Evolutionary conservation across 2,113 vertebrate genomes (phyloP), one percentile per base, ranked within the genome.

Genomic region (Cyphomyrus discorhynchus): DNA sequence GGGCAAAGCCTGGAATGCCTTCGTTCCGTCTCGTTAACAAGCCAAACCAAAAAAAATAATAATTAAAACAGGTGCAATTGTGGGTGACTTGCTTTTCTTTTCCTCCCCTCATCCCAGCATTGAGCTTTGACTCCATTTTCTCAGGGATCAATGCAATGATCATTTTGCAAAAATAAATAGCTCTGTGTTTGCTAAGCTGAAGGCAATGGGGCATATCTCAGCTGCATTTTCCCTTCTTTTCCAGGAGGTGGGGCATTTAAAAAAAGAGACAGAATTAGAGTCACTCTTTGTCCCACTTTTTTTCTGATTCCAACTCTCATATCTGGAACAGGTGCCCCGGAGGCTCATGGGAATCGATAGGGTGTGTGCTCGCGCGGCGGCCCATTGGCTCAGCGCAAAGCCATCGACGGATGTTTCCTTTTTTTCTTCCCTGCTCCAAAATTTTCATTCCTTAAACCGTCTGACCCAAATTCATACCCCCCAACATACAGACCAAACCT

Each of bases 371-470:
- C 92, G 92, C 45, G 90, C 91, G 92, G 89, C 56, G 91, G 90
- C 91, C 90, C 92, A 86, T 88, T 85, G 91, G 91, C 91, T 91
- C 58, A 88, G 45, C 85, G 89, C 90, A 91, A 91, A 89, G 5
- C 82, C 89, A 94, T 56, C 90, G 89, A 93, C 89, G 90, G 86
- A 0, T 90, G 66, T 39, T 42, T 92, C 86, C 86, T 91, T 90
- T 49, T 88, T 80, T 80, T 42, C 35, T 19, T 88, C 89, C 50
- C 47, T 31, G 90, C 91, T 92, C 93, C 92, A 88, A 93, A 95
- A 95, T 93, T 88, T 89, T 87, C 92, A 90, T 90, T 88, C 92
- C 31, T 93, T 91, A 82, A 91, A 90, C 83, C 92, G 88, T 82
- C 88, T 92, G 90, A 93, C 90, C 90, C 91, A 92, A 84, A 47